A percentile compares a stretch with the other conserved stretches of the same genome.
Evolutionary conservation across 2,113 vertebrate species (phyloP).

Genomic region (Penelope pileata): DNA sequence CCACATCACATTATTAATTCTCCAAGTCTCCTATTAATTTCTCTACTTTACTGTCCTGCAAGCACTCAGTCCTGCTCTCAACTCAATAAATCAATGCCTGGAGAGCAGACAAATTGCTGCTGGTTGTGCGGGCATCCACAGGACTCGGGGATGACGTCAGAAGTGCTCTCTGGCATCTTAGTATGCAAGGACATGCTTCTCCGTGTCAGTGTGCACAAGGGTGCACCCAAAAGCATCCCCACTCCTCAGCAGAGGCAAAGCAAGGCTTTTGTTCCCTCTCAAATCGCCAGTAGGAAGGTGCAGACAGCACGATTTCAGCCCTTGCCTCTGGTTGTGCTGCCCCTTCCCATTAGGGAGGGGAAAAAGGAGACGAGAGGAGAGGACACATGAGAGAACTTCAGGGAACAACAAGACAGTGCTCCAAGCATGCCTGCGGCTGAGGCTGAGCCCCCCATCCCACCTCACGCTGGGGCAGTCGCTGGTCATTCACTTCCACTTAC

Average conservation of each 20-base stretch:
- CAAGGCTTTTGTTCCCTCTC: background rate
- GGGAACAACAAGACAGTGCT: background rate
- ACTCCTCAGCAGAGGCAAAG: background rate
- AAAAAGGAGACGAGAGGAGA: background rate
- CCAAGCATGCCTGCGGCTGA: background rate
- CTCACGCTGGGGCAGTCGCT: background rate
- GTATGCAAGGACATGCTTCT: background rate
- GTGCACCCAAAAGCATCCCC: background rate
- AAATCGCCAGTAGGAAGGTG: accelerated
- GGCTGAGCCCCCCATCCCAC: background rate
- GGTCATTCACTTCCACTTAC: slow-evolving; percentile 38
- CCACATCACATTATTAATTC: background rate
- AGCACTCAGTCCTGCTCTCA: background rate
- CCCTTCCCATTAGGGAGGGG: background rate
- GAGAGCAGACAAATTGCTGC: background rate
- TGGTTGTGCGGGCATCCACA: background rate
- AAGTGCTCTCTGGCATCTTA: background rate
- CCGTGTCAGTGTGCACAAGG: background rate
- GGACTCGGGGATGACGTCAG: accelerated
- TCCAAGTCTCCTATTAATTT: background rate
- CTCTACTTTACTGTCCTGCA: background rate
- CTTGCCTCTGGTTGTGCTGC: background rate
- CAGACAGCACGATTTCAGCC: background rate
- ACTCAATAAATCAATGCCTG: background rate
- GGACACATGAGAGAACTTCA: slow-evolving; percentile 23